A percentile compares a stretch with the other conserved stretches of the same genome.
Evolutionary conservation across 2,113 vertebrate genomes (phyloP).

Genomic region (Pelodiscus sinensis): DNA sequence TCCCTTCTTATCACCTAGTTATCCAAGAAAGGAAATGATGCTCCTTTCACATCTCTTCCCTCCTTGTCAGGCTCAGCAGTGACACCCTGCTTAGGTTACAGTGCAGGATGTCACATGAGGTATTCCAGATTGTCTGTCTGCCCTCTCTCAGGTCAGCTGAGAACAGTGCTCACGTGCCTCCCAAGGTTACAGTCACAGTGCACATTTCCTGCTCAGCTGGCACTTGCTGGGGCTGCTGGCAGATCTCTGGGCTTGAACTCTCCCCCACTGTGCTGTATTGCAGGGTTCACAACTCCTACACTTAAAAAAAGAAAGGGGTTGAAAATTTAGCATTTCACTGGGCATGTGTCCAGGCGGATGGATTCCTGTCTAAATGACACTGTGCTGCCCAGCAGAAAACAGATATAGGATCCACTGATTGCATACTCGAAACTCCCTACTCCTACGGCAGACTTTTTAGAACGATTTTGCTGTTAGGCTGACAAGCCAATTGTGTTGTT

Average conservation of each 20-base stretch:
- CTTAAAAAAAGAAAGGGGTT: constrained; percentile 36
- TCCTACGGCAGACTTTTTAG: accelerated
- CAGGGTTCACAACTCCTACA: background rate
- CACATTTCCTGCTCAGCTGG: constrained; percentile 30
- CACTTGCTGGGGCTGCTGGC: constrained; percentile 35
- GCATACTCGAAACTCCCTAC: background rate
- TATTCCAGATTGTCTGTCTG: constrained; percentile 44
- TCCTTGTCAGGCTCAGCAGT: accelerated
- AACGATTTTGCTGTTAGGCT: constrained; percentile 30
- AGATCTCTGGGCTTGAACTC: constrained; percentile 55
- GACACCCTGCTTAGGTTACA: background rate
- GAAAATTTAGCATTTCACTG: background rate
- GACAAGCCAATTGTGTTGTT: constrained; percentile 63
- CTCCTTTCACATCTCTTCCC: background rate
- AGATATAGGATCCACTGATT: background rate
- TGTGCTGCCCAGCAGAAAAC: background rate
- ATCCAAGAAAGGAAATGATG: background rate
- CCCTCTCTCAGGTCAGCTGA: constrained; percentile 8
- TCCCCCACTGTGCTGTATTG: background rate
- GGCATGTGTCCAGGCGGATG: background rate
- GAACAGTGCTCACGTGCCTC: constrained; percentile 25
- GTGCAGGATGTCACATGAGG: background rate
- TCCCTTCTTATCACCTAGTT: background rate
- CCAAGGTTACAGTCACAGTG: background rate
- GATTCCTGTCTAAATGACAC: background rate